Evolutionary conservation across 2,113 vertebrate species (phyloP).

Genomic region (Muntiacus reevesi): DNA sequence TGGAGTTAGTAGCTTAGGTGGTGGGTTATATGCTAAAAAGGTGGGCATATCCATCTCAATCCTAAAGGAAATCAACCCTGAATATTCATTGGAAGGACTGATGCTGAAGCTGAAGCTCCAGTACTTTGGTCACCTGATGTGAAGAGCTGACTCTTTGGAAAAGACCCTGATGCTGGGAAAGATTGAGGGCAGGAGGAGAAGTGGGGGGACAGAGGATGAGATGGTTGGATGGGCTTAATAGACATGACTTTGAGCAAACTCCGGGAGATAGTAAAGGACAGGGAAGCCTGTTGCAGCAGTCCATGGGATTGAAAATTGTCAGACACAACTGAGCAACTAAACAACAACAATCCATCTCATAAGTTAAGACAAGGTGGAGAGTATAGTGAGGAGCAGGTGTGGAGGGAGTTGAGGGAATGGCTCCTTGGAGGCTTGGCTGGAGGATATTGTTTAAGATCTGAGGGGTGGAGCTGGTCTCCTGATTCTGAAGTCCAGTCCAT

Average conservation of each 20-base stretch:
- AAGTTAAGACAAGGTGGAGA: background rate
- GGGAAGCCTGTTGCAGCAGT: background rate
- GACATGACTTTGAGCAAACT: background rate
- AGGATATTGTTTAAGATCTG: background rate
- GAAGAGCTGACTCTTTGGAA: too few relatives aligned
- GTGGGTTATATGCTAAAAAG: background rate
- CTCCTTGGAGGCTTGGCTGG: background rate
- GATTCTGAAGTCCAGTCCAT: background rate
- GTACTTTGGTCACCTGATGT: too few relatives aligned
- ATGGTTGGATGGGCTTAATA: too few relatives aligned
- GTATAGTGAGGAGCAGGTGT: background rate
- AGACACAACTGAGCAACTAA: background rate
- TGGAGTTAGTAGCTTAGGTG: background rate
- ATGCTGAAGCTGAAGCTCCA: too few relatives aligned
- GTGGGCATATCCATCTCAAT: background rate
- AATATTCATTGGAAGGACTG: too few relatives aligned
- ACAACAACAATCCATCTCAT: background rate
- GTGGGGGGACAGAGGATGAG: too few relatives aligned
- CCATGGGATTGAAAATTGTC: background rate
- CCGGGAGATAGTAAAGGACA: background rate
- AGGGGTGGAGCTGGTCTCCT: background rate
- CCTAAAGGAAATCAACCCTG: background rate
- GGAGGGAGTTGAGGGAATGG: background rate
- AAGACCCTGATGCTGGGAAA: too few relatives aligned
- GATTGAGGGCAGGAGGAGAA: too few relatives aligned